Evolutionary conservation across 2,113 vertebrate species (phyloP).

Genomic region (Phycodurus eques): DNA sequence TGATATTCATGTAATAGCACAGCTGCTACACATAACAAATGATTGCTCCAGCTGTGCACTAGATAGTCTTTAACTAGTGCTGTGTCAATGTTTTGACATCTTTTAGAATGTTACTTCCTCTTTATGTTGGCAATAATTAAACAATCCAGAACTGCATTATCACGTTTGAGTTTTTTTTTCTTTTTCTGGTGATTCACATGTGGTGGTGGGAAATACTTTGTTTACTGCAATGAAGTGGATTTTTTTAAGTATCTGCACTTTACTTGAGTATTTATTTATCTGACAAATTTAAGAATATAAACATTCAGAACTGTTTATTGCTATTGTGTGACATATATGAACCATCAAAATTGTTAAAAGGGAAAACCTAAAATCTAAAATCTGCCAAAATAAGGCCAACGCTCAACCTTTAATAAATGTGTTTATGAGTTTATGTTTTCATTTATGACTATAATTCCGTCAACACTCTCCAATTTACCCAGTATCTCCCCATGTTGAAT

Average conservation of each 20-base stretch:
- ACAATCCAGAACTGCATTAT: background rate
- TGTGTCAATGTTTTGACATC: background rate
- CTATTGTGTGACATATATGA: background rate
- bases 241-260: background rate
- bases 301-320: background rate
- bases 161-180: too few relatives aligned
- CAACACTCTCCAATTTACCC: conserved; percentile 66
- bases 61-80: conserved; percentile 1
- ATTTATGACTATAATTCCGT: conserved; percentile 69
- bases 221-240: background rate
- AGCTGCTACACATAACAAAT: conserved; percentile 1
- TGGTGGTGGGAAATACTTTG: too few relatives aligned
- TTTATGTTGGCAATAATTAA: background rate
- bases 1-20: conserved; percentile 9
- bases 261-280: background rate
- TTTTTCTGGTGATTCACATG: too few relatives aligned
- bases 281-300: background rate
- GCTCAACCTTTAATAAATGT: background rate
- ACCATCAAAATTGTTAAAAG: background rate
- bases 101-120: background rate
- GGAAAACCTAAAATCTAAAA: background rate
- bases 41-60: conserved; percentile 4
- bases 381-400: background rate
- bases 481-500: conserved; percentile 68
- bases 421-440: conserved; percentile 74